Conservation (phyloP, 1,140 invertebrate species). For the Lepidostoma basale region DNA sequence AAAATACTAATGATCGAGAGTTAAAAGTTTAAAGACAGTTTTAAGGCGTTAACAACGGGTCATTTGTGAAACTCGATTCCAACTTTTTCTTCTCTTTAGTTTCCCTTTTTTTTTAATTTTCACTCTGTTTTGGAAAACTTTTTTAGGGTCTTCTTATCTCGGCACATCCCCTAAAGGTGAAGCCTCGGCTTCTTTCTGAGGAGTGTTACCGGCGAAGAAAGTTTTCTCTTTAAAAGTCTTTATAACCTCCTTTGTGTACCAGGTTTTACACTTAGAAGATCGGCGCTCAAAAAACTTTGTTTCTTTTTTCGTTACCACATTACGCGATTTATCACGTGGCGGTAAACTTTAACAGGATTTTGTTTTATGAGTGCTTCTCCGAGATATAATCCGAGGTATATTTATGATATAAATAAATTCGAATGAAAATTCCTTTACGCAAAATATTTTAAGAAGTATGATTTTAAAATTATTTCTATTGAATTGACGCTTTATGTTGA, state of each 20-base stretch:
- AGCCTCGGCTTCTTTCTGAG: constrained; percentile 36
- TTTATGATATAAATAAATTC: no score
- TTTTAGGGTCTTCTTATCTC: constrained; percentile 27
- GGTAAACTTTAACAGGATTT: constrained; percentile 16
- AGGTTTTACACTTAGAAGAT: constrained; percentile 46
- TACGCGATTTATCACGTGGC: constrained; percentile 21
- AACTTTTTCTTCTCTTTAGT: constrained; percentile 18
- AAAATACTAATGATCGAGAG: constrained; percentile 41
- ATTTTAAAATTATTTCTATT: no score
- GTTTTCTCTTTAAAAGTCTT: constrained; percentile 47
- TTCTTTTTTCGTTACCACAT: constrained; percentile 21
- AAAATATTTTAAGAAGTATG: no score
- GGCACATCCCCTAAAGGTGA: constrained; percentile 37
- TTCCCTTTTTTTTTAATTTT: constrained; percentile 26
- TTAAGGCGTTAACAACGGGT: constrained; percentile 40
- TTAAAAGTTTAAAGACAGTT: constrained; percentile 45
- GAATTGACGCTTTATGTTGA: no score
- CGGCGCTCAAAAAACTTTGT: constrained; percentile 37
- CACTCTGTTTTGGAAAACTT: constrained; percentile 13
- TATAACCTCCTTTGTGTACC: constrained; percentile 45
- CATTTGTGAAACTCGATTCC: constrained; percentile 33
- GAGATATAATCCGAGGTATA: neutral
- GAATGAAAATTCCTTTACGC: no score
- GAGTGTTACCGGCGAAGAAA: constrained; percentile 42
- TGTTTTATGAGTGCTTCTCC: constrained; percentile 9